Evolutionary conservation across 2,888 invertebrate genomes (phyloP).

Genomic region (Drosophila siamana): DNA sequence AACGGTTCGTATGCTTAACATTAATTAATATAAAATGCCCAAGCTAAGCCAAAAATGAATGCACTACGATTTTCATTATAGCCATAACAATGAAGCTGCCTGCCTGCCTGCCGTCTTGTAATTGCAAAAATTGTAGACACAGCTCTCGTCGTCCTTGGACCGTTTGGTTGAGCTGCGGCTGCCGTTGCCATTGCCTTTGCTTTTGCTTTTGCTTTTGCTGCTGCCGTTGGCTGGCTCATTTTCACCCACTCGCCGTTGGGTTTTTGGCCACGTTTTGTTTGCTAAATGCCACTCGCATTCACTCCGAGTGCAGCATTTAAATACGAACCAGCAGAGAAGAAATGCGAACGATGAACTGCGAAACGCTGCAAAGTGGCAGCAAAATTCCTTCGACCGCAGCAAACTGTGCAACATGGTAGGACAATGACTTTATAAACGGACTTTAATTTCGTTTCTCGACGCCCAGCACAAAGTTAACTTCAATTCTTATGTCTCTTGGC

Average conservation of each 20-base stretch:
- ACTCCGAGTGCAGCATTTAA: constrained; percentile 70
- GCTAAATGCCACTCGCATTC: constrained; percentile 68
- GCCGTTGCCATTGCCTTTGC: constrained; percentile 1
- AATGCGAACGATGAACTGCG: not conserved
- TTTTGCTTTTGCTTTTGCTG: too few relatives aligned
- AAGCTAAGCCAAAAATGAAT: constrained; percentile 61
- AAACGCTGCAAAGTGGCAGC: not conserved
- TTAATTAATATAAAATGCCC: constrained; percentile 75
- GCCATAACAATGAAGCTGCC: constrained; percentile 65
- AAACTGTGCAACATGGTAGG: constrained; percentile 51
- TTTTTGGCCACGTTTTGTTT: constrained; percentile 74
- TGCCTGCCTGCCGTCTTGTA: constrained; percentile 60
- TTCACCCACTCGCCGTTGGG: constrained; percentile 67
- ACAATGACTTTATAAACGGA: constrained; percentile 80
- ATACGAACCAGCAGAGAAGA: constrained; percentile 50
- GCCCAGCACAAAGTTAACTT: constrained; percentile 22
- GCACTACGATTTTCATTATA: constrained; percentile 70
- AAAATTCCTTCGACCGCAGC: constrained; percentile 20
- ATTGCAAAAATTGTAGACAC: constrained; percentile 68
- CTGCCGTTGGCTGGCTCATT: constrained; percentile 55
- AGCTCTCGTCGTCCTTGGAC: constrained; percentile 27
- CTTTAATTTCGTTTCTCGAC: constrained; percentile 67
- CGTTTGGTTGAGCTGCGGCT: not conserved
- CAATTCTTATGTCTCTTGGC: constrained; percentile 31
- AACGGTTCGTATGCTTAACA: constrained; percentile 63